Conservation (phyloP, 2,797 vertebrate genomes). For the Phataginus tetradactyla region DNA sequence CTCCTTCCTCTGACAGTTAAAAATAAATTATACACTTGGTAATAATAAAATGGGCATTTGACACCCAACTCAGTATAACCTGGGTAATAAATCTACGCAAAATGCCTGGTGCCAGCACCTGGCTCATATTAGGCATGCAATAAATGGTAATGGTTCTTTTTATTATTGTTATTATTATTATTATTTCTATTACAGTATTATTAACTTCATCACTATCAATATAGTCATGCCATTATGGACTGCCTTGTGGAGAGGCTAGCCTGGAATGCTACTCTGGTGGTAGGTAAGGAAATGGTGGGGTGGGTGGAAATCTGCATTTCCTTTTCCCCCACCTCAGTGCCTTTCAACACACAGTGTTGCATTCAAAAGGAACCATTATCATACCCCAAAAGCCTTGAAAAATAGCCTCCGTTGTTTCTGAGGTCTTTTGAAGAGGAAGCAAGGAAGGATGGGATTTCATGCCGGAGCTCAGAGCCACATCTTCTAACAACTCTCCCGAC, state of each 20-base stretch:
- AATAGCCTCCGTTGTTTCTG: background rate
- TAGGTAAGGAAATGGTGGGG: background rate
- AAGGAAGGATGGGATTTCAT: background rate
- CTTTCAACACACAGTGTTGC: background rate
- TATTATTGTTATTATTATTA: background rate
- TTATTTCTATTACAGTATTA: background rate
- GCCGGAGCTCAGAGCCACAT: background rate
- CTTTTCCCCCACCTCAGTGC: too few species aligned
- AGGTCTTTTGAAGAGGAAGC: background rate
- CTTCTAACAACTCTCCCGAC: background rate
- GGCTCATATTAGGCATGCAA: background rate
- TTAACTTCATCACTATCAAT: background rate
- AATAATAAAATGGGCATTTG: background rate
- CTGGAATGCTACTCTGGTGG: background rate
- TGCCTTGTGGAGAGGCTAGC: background rate
- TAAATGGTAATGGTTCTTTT: conserved; percentile 32
- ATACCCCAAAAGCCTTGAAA: background rate
- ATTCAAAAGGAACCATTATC: background rate
- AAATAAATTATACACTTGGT: background rate
- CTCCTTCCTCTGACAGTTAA: background rate
- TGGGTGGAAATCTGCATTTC: background rate
- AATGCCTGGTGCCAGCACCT: background rate
- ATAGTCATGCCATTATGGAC: background rate
- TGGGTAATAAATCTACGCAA: background rate
- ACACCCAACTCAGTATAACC: background rate